Evolutionary conservation across 2,113 vertebrate species (phyloP).

Genomic region (Brachypodius melanocephalos): DNA sequence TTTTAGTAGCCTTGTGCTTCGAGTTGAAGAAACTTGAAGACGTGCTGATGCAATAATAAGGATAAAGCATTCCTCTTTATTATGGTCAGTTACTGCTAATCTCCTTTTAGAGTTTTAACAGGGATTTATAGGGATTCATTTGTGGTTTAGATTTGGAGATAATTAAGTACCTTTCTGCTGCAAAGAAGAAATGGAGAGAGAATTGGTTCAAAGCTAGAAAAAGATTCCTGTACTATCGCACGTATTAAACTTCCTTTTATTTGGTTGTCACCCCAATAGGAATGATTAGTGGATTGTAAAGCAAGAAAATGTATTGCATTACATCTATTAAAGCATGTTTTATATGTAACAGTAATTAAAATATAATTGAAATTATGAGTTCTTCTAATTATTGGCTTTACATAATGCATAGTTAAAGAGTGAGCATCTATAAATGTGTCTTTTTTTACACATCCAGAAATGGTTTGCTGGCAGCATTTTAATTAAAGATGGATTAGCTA

Average conservation of each 20-base stretch:
- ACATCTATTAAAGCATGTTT: constrained; percentile 69
- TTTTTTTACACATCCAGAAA: constrained; percentile 69
- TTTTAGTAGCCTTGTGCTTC: not conserved
- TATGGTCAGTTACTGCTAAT: constrained; percentile 43
- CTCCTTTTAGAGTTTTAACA: constrained; percentile 4
- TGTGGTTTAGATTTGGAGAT: constrained; percentile 31
- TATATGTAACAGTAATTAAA: constrained; percentile 75
- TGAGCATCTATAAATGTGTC: constrained; percentile 72
- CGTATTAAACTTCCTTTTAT: constrained; percentile 55
- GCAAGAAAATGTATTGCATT: constrained; percentile 65
- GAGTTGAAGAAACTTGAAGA: not conserved
- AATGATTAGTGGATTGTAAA: constrained; percentile 60
- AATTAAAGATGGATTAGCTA: constrained; percentile 84
- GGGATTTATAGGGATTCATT: constrained; percentile 49
- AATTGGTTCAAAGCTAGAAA: constrained; percentile 35
- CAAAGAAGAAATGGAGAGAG: not conserved
- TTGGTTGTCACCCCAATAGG: constrained; percentile 58
- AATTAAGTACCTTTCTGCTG: constrained; percentile 52
- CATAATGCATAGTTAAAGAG: constrained; percentile 76
- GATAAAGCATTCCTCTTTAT: constrained; percentile 22
- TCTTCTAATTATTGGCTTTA: constrained; percentile 75
- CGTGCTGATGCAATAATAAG: not conserved
- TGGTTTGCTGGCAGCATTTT: constrained; percentile 72
- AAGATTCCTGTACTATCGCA: not conserved
- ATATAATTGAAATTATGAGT: constrained; percentile 77